These are phyloP conservation scores for Cecidostiba fungosa DNA, from an alignment of 2,888 invertebrate genomes.

Conservation along the genomic window DNA sequence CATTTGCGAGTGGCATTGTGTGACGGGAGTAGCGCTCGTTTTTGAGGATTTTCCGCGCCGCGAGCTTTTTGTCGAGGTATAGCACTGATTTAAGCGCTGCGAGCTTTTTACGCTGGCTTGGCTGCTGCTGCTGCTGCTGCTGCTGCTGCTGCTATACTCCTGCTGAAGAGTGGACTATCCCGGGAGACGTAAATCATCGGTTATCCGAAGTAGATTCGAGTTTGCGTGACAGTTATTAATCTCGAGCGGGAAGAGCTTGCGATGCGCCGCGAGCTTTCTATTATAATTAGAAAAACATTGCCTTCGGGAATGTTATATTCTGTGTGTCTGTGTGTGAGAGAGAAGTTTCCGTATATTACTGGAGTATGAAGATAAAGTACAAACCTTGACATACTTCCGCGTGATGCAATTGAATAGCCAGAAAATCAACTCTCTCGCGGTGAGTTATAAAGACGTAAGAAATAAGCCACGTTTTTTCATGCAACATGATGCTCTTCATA, in stretches of 20 bases:
- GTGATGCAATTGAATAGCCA: neutral
- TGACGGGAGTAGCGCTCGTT: no score
- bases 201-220: slow-evolving; percentile 13
- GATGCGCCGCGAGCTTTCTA: neutral
- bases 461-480: neutral
- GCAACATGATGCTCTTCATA: neutral
- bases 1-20: no score
- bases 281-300: slow-evolving; percentile 9
- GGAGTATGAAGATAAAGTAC: neutral
- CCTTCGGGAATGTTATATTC: neutral
- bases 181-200: slow-evolving; percentile 1
- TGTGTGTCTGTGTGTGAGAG: neutral
- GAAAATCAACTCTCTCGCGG: neutral
- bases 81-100: neutral
- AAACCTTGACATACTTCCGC: neutral
- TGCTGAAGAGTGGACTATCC: neutral
- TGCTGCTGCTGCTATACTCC: no score
- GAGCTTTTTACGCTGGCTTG: neutral
- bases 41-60: no score
- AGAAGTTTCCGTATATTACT: neutral
- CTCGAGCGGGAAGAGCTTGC: neutral
- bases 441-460: neutral
- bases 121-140: neutral
- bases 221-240: slow-evolving; percentile 8
- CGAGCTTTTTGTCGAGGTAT: no score